Evolutionary conservation across 2,888 invertebrate genomes (phyloP), one percentile per base, ranked within the genome.

Genomic region (Kryphioiulus occultus): DNA sequence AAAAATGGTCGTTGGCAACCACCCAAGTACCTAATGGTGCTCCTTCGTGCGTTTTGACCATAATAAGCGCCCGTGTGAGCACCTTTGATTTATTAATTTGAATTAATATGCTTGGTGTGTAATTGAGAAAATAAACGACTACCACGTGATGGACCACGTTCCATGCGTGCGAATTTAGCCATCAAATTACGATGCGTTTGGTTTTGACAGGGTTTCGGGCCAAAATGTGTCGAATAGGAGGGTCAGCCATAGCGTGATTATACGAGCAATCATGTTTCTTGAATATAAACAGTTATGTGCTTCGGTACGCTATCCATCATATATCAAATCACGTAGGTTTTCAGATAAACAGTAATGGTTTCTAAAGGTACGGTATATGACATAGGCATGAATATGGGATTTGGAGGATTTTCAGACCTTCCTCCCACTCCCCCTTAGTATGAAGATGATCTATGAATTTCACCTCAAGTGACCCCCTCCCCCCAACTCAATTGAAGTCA

Each of bases 21-120:
- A 30, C 30, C 78, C 78, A 78, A 78, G 78, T 30, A 26, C 30
- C 26, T 78, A 78, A 78, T 78, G 78, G 78, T 26, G 78, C 15
- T 78, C 78, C 78, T 78, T 78, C 78, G 78, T 78, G 78, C 78
- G 2, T 78, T 78, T 78, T 78, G 78, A 26, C 30, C 78, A 17
- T 78, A 15, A 78, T 78, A 78, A 17, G 78, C 78, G 78, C 15
- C 78, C 78, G 30, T 78, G 26, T 30, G 78, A 78, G 78, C 78
- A 78, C 78, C 78, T 78, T 78, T 78, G 78, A 78, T 78, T 78
- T 78, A 78, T 78, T 78, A 78, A 78, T 78, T 78, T 30, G 78
- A 78, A 78, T 78, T 78, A 78, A 78, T 78, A 78, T 78, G 30
- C 78, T 26, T 78, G 78, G 78, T 78, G 78, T 78, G 78, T 78